Conservation (phyloP, 2,113 vertebrate species). For the Ginglymostoma cirratum region DNA sequence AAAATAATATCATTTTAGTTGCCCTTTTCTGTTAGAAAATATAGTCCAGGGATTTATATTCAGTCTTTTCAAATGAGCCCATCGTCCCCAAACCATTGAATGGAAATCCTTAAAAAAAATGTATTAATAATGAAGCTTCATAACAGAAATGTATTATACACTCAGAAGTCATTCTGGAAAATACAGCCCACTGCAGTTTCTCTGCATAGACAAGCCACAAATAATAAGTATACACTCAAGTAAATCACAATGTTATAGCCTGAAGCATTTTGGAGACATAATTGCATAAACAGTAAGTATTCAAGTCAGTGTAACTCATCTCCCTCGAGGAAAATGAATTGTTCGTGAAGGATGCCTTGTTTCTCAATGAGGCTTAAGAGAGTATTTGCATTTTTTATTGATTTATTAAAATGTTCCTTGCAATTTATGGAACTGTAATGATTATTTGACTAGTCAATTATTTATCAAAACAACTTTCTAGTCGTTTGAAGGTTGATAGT, state of each 20-base stretch:
- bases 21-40: too few relatives aligned
- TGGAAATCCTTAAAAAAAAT: too few relatives aligned
- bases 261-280: conserved; percentile 4
- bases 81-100: too few relatives aligned
- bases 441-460: conserved; percentile 5
- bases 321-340: not conserved
- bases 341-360: not conserved
- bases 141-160: not conserved
- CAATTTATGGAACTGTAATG: conserved; percentile 11
- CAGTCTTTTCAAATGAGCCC: too few relatives aligned
- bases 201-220: not conserved
- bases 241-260: not conserved
- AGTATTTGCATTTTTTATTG: not conserved
- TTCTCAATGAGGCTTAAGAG: not conserved
- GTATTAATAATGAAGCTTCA: too few relatives aligned
- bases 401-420: conserved; percentile 2
- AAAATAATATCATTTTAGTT: too few relatives aligned
- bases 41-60: too few relatives aligned
- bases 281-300: conserved; percentile 5
- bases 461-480: not conserved
- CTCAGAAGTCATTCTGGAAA: not conserved
- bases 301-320: not conserved
- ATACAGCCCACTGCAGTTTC: not conserved
- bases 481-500: not conserved
- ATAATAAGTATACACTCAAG: not conserved